These are phyloP conservation scores for Aspidiotus destructor DNA, from an alignment of 2,888 invertebrate genomes.

Conservation along the genomic window DNA sequence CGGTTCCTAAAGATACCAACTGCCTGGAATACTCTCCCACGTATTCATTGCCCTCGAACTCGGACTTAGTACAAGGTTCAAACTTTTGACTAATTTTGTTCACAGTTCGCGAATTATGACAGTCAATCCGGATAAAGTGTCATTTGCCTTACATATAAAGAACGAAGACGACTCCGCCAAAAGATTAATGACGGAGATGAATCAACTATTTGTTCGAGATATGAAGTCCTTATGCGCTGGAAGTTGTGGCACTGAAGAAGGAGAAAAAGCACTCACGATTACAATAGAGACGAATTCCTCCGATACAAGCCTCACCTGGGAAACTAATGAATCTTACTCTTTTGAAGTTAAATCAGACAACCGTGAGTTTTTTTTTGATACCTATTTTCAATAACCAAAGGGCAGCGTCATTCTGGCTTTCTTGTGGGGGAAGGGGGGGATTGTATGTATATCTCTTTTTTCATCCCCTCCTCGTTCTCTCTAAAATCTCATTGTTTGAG, in stretches of 20 bases:
- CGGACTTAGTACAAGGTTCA: too few relatives aligned
- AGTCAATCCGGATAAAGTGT: constrained; percentile 50
- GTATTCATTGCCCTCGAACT: too few relatives aligned
- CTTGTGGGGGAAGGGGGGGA: too few relatives aligned
- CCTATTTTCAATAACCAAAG: too few relatives aligned
- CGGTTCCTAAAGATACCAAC: too few relatives aligned
- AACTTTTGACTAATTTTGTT: too few relatives aligned
- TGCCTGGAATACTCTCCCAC: too few relatives aligned
- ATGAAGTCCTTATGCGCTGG: constrained; percentile 52
- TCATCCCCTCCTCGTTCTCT: too few relatives aligned
- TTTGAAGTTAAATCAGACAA: constrained; percentile 52
- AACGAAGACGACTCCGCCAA: constrained; percentile 37
- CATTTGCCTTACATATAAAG: constrained; percentile 46
- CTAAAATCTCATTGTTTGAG: too few relatives aligned
- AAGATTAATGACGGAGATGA: constrained; percentile 46
- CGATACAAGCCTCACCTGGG: constrained; percentile 50
- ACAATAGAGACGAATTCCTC: constrained; percentile 45
- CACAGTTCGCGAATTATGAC: constrained; percentile 40
- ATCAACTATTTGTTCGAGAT: constrained; percentile 49
- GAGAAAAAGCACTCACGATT: constrained; percentile 39
- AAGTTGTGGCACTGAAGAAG: neutral
- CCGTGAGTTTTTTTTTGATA: constrained; percentile 37
- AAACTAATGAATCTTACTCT: constrained; percentile 59
- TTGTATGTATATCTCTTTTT: too few relatives aligned
- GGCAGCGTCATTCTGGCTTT: too few relatives aligned